Evolutionary conservation across 1,140 invertebrate genomes (phyloP).

Genomic region (Heliothis subflexa): DNA sequence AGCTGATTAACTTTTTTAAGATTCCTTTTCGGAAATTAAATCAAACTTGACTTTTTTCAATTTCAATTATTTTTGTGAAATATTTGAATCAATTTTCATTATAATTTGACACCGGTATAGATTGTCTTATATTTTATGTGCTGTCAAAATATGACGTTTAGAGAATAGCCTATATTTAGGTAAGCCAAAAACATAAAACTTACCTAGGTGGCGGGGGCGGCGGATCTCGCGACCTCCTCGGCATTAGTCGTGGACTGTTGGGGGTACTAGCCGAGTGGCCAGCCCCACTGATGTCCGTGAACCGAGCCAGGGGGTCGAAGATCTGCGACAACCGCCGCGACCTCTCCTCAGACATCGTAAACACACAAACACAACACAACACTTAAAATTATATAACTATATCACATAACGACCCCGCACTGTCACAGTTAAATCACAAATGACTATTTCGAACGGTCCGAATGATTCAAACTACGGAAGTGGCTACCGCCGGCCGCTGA

Average conservation of each 20-base stretch:
- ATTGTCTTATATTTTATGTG: too few species aligned
- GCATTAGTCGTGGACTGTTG: conserved; percentile 89
- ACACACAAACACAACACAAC: conserved; percentile 72
- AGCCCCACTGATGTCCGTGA: conserved; percentile 88
- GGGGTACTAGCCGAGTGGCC: conserved; percentile 87
- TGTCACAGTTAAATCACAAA: conserved; percentile 70
- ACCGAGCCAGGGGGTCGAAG: conserved; percentile 91
- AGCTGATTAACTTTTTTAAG: too few species aligned
- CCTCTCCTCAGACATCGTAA: conserved; percentile 87
- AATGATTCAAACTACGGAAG: conserved; percentile 69
- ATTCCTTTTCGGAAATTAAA: too few species aligned
- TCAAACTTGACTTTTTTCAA: too few species aligned
- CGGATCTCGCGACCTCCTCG: conserved; percentile 84
- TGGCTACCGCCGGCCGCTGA: conserved; percentile 57
- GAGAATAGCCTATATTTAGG: too few species aligned
- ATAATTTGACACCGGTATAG: too few species aligned
- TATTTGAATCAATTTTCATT: too few species aligned
- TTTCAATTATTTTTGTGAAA: too few species aligned
- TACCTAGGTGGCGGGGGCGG: conserved; percentile 87
- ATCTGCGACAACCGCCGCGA: conserved; percentile 91
- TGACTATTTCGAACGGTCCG: conserved; percentile 76
- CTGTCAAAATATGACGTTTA: too few species aligned
- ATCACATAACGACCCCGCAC: conserved; percentile 74
- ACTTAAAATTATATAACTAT: conserved; percentile 60
- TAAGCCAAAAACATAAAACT: conserved; percentile 26